phyloP scores from a whole-genome alignment of 2,113 vertebrate genomes.

The Centrocercus urophasianus region DNA sequence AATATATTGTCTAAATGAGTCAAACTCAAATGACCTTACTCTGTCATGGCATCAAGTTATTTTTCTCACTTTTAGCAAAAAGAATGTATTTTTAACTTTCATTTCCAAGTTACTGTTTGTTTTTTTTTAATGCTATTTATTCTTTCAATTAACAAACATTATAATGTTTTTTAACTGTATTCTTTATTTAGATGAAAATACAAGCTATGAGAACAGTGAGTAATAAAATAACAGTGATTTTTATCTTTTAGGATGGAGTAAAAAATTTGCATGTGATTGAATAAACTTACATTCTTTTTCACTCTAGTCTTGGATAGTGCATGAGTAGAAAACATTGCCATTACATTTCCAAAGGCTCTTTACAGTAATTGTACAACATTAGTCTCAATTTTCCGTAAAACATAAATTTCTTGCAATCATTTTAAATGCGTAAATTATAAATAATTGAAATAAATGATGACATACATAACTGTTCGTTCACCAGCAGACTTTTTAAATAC shows the following conservation, averaged over 20 bases:
- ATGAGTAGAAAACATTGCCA: background rate
- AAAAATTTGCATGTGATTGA: background rate
- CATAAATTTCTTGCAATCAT: background rate
- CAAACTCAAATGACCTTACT: background rate
- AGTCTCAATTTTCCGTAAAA: constrained; percentile 25
- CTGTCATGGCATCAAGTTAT: background rate
- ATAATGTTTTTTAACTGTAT: background rate
- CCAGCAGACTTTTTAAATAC: background rate
- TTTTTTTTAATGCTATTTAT: background rate
- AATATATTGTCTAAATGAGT: background rate
- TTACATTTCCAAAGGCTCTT: background rate
- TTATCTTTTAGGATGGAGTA: background rate
- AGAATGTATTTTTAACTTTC: background rate
- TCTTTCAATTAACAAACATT: background rate
- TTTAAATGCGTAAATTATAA: constrained; percentile 36
- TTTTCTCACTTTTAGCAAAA: background rate
- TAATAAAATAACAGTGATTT: background rate
- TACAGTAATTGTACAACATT: background rate
- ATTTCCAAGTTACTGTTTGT: background rate
- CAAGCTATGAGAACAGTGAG: background rate
- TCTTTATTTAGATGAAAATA: background rate
- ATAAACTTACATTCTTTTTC: background rate
- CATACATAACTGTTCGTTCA: background rate
- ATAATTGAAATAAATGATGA: background rate
- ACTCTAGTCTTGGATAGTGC: background rate